Evolutionary conservation across 2,888 invertebrate species (phyloP).

Genomic region (Rhopalosiphum nymphaeae): DNA sequence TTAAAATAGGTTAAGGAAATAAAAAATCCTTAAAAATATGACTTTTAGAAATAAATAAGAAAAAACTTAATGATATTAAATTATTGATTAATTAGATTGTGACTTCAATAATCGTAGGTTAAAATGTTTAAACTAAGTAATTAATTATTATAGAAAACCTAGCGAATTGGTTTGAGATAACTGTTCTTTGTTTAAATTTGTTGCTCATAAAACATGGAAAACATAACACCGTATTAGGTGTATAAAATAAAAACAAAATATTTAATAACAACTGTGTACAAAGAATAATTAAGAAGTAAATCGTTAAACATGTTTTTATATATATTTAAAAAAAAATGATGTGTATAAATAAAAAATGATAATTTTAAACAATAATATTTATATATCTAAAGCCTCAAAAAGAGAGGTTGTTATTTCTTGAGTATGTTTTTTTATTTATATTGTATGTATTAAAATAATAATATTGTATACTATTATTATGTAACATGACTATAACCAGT

Average conservation of each 20-base stretch:
- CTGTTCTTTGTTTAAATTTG: constrained; percentile 62
- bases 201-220: constrained; percentile 60
- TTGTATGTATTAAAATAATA: constrained; percentile 59
- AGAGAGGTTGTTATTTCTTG: constrained; percentile 58
- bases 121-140: constrained; percentile 28
- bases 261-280: constrained; percentile 60
- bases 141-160: constrained; percentile 38
- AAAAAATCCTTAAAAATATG: not conserved
- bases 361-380: constrained; percentile 62
- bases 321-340: constrained; percentile 51
- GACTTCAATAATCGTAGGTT: constrained; percentile 42
- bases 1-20: constrained; percentile 20
- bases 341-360: constrained; percentile 61
- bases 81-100: constrained; percentile 50
- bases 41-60: constrained; percentile 28
- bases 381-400: constrained; percentile 43
- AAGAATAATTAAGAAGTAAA: constrained; percentile 62
- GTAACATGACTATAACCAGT: constrained; percentile 61
- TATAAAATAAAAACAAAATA: constrained; percentile 49
- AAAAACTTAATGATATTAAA: constrained; percentile 31
- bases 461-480: constrained; percentile 63
- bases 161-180: constrained; percentile 43
- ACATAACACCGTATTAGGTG: constrained; percentile 24
- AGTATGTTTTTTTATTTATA: constrained; percentile 62
- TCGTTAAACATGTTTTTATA: constrained; percentile 64